Conservation (phyloP, 2,888 invertebrate genomes). For the Bedellia somnulentella region DNA sequence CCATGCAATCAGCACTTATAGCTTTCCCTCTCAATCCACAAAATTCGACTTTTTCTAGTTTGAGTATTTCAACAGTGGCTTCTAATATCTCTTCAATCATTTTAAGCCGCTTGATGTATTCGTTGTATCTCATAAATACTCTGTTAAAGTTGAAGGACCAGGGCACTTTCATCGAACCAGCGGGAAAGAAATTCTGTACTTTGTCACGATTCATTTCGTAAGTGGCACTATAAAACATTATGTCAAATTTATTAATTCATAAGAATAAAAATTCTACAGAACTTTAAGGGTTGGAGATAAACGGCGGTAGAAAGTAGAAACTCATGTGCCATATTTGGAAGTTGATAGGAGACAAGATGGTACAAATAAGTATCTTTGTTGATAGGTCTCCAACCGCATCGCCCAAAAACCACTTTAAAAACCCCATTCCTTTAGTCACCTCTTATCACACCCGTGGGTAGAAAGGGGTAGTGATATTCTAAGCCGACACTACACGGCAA, state of each 20-base stretch:
- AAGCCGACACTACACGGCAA: too few relatives aligned
- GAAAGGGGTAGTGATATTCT: too few relatives aligned
- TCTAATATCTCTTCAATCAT: slow-evolving; percentile 72
- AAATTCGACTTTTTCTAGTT: slow-evolving; percentile 83
- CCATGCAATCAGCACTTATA: slow-evolving; percentile 57
- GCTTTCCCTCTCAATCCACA: slow-evolving; percentile 69
- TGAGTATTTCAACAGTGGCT: slow-evolving; percentile 78
- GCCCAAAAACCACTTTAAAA: too few relatives aligned
- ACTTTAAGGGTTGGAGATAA: too few relatives aligned
- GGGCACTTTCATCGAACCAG: slow-evolving; percentile 59
- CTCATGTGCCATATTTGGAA: too few relatives aligned
- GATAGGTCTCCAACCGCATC: too few relatives aligned
- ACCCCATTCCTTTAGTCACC: too few relatives aligned
- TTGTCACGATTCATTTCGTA: slow-evolving; percentile 58
- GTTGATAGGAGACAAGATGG: too few relatives aligned
- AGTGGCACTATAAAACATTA: slow-evolving; percentile 47
- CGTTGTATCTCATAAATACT: slow-evolving; percentile 68
- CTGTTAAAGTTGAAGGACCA: slow-evolving; percentile 77
- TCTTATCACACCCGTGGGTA: too few relatives aligned
- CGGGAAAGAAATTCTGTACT: slow-evolving; percentile 55
- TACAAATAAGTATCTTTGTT: too few relatives aligned
- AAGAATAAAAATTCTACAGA: not conserved
- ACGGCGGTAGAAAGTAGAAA: too few relatives aligned
- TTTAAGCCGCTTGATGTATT: slow-evolving; percentile 65
- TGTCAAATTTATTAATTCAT: slow-evolving; percentile 11